phyloP scores from a whole-genome alignment of 2,888 invertebrate species.

The Thereva nobilitata region DNA sequence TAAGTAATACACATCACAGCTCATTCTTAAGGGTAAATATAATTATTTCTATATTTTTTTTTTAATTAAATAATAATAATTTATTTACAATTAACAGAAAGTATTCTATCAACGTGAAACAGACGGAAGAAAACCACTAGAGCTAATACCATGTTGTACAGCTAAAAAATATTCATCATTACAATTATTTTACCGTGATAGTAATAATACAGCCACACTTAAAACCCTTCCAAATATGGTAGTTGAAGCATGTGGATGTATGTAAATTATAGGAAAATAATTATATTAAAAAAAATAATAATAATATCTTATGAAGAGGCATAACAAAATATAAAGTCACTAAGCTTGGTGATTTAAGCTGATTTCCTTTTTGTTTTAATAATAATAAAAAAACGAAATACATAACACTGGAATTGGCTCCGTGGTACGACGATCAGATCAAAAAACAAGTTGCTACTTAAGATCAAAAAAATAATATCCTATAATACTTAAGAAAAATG shows the following conservation, averaged over 20 bases:
- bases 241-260: constrained; percentile 88
- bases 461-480: no score
- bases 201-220: constrained; percentile 76
- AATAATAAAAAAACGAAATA: no score
- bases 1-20: constrained; percentile 69
- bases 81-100: constrained; percentile 64
- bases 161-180: constrained; percentile 81
- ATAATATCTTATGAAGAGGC: not conserved
- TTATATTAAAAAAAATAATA: no score
- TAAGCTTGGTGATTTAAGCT: no score
- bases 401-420: no score
- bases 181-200: constrained; percentile 78
- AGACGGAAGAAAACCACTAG: constrained; percentile 60
- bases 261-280: constrained; percentile 60
- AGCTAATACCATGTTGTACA: constrained; percentile 83
- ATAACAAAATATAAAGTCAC: no score
- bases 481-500: no score
- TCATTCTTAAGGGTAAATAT: constrained; percentile 72
- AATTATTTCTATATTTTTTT: constrained; percentile 41
- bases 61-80: not conserved
- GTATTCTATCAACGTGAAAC: constrained; percentile 65
- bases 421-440: no score
- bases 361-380: no score
- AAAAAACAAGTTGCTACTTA: no score
- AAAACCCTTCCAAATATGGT: constrained; percentile 87